Conservation (phyloP, 2,888 invertebrate species). For the Cylloceria caligata region DNA sequence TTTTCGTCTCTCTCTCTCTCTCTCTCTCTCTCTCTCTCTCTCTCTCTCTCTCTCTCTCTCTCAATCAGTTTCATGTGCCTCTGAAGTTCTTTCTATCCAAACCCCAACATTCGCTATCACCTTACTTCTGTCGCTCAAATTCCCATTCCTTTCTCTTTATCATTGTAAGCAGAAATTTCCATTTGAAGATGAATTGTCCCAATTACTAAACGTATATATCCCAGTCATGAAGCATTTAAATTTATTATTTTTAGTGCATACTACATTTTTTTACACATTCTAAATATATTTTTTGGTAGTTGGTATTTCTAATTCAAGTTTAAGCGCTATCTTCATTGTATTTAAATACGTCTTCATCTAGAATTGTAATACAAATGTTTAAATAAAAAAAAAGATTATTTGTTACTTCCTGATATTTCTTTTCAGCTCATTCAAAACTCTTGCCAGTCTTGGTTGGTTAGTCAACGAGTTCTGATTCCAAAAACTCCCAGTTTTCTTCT, state of each 20-base stretch:
- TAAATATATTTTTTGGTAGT: too few relatives aligned
- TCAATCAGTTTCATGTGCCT: background rate
- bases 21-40: constrained; percentile 32
- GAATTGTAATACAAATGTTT: background rate
- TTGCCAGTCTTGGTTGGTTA: constrained; percentile 6
- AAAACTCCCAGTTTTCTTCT: constrained; percentile 20
- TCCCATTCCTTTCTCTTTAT: background rate
- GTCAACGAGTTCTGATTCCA: constrained; percentile 24
- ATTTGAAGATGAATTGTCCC: background rate
- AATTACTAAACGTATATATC: too few relatives aligned
- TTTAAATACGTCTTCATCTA: background rate
- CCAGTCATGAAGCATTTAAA: too few relatives aligned
- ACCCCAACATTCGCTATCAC: background rate
- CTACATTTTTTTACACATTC: too few relatives aligned
- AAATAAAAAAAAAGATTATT: background rate
- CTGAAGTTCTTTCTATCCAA: background rate
- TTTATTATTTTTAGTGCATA: too few relatives aligned
- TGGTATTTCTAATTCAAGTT: too few relatives aligned
- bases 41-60: constrained; percentile 40
- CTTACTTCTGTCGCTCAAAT: constrained; percentile 15
- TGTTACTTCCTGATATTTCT: constrained; percentile 1
- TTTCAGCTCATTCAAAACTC: constrained; percentile 1
- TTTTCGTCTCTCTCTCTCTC: constrained; percentile 46
- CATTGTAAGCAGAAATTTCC: background rate
- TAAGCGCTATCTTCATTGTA: background rate